Base-by-base conservation (phyloP, 1,140 invertebrate genomes). In the Drosophila seguyi region DNA sequence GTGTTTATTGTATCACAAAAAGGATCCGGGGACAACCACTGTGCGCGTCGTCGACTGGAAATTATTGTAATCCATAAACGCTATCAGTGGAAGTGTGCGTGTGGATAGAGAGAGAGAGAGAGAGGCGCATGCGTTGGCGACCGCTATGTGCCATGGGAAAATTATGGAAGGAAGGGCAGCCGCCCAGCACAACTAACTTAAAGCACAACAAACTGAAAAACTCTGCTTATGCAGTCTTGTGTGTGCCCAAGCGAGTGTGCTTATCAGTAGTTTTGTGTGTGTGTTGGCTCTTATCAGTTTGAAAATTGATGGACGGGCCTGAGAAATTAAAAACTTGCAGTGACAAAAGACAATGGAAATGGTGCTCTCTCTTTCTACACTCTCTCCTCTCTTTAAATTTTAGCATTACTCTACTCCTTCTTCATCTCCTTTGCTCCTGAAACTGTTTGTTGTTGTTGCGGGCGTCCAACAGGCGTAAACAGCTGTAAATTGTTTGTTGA, bases 391-490 rank as follows among this genome's bases (percentile, higher is more conserved):
- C 14, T n/a, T 14, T 13, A 31, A 53, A 6, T 18, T n/a, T 45
- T 41, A 34, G 20, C 25, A 7, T 48, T 39, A 38, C 44, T 58
- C 50, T 6, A 45, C 22, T 45, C 45, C 18, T 41, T 29, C 34
- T 38, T 31, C 29, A 7, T 7, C 29, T 47, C 22, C 55, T 41
- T 41, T 41, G 34, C 34, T 55, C 34, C 34, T 25, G 20, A 0
- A 38, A 38, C 38, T 29, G 14, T 14, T 18, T 67, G 31, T 25
- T 67, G 31, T 66, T 65, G 48, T 60, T 47, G 50, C 20, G 45
- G 41, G 75, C 75, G 75, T 79, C 83, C 83, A 90, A 88, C 85
- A 88, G 84, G 84, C 84, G 66, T 78, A 88, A 88, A 88, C 84
- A 88, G 84, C 84, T 88, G 84, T 87, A 75, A 84, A 80, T 67